Evolutionary conservation across 2,113 vertebrate genomes (phyloP).

Genomic region (Podilymbus podiceps): DNA sequence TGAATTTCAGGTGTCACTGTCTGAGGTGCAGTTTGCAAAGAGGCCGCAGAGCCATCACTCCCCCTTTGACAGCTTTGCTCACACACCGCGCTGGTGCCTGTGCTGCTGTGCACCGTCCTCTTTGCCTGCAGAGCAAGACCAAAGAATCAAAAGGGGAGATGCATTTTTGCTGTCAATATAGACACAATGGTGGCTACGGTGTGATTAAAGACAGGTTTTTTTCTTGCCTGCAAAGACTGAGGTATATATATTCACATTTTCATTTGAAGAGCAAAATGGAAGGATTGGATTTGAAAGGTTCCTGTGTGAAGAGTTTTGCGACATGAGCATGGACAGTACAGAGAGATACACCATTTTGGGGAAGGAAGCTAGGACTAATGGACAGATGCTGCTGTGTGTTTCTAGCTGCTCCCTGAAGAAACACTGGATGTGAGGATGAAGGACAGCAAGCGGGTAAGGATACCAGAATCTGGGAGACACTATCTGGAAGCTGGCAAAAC

Average conservation of each 20-base stretch:
- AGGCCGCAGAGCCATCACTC: neutral
- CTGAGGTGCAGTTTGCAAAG: neutral
- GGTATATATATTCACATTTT: neutral
- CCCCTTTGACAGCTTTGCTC: neutral
- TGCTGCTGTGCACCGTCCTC: rapidly evolving
- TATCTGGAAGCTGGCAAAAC: neutral
- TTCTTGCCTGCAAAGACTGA: neutral
- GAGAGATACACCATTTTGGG: neutral
- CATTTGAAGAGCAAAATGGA: neutral
- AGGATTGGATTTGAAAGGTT: neutral
- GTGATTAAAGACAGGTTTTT: neutral
- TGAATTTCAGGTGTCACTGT: neutral
- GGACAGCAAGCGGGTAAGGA: neutral
- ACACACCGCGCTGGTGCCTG: rapidly evolving
- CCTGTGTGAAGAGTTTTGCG: neutral
- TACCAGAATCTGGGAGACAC: neutral
- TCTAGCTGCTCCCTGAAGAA: neutral
- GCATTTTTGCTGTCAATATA: neutral
- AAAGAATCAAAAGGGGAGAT: neutral
- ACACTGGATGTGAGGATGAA: neutral
- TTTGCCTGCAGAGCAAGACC: neutral
- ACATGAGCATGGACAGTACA: rapidly evolving
- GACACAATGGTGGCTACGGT: rapidly evolving
- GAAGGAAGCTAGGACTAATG: neutral
- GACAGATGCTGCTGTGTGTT: neutral